Evolutionary conservation across 2,113 vertebrate species (phyloP), one percentile per base, ranked within the genome.

Genomic region (Strix uralensis): DNA sequence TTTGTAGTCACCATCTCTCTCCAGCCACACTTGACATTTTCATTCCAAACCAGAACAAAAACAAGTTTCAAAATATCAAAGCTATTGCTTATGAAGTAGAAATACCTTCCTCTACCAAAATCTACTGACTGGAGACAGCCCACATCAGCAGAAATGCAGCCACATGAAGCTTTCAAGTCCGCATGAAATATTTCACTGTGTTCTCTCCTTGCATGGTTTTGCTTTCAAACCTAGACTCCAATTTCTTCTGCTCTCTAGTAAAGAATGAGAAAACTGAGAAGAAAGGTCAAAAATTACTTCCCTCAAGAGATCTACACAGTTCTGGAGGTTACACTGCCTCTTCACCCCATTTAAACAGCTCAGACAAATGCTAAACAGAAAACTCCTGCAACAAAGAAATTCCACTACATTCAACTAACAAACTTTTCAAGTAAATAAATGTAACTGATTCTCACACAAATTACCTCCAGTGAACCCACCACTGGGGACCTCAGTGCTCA

Each of bases 111-210:
- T 62, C 11, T 73, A 81, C 11, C 40, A 75, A 59, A 88, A 57
- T 47, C n/a, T 83, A 61, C 22, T 65, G 55, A 42, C 7, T 71
- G 23, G 22, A 80, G 29, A 11, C n/a, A 85, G 23, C 5, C 44
- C 65, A 42, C 25, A 49, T 7, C 9, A 70, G 18, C 44, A 46
- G 44, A 95, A 95, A 87, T 0, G 2, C 10, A 61, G 21, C 20
- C 23, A 70, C 3, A 7, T 26, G 29, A 94, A 79, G 29, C 25
- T 86, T 75, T 66, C 15, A 70, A 34, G 21, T 23, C 36, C 63
- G 13, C 15, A 8, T 0, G 0, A 79, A 91, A 62, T 17, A 49
- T 27, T 81, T 84, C 34, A 11, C 22, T 32, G 11, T 0, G 1
- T 81, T 59, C 36, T 85, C 46, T 75, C 29, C 32, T 61, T 55